phyloP scores from a whole-genome alignment of 2,113 vertebrate genomes.

The Ariopsis seemanni region DNA sequence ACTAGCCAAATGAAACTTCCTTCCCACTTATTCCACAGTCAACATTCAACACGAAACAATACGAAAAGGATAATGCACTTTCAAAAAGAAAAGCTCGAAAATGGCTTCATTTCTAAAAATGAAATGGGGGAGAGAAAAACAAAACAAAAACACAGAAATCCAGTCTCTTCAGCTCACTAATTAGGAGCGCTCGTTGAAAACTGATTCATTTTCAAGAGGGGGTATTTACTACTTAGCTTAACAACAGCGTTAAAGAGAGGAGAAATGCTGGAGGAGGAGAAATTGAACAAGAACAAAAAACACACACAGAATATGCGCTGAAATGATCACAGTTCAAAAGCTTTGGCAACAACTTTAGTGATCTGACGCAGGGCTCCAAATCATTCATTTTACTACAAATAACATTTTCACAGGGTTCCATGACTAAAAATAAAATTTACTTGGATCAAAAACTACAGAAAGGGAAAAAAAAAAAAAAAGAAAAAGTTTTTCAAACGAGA shows the following conservation, averaged over 20 bases:
- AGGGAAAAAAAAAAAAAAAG: neutral
- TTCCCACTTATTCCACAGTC: neutral
- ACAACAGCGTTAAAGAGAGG: constrained; percentile 3
- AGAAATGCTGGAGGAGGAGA: neutral
- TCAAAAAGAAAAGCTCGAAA: constrained; percentile 1
- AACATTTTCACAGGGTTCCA: neutral
- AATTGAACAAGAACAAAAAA: neutral
- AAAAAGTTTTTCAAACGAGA: neutral
- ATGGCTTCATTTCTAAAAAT: constrained; percentile 45
- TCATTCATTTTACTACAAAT: neutral
- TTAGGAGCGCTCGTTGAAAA: constrained; percentile 36
- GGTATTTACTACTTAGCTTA: neutral
- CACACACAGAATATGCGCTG: neutral
- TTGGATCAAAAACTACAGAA: neutral
- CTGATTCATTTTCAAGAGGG: neutral
- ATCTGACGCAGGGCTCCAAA: constrained; percentile 4
- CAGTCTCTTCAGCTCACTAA: constrained; percentile 44
- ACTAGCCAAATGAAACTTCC: constrained; percentile 15
- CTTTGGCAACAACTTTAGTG: constrained; percentile 46
- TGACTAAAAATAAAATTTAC: neutral
- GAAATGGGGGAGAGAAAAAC: neutral
- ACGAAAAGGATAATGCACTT: neutral
- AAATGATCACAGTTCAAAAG: constrained; percentile 11
- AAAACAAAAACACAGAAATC: constrained; percentile 30
- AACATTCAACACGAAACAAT: neutral